phyloP scores from a whole-genome alignment of 1,140 invertebrate species.

The Frieseomelitta varia region DNA sequence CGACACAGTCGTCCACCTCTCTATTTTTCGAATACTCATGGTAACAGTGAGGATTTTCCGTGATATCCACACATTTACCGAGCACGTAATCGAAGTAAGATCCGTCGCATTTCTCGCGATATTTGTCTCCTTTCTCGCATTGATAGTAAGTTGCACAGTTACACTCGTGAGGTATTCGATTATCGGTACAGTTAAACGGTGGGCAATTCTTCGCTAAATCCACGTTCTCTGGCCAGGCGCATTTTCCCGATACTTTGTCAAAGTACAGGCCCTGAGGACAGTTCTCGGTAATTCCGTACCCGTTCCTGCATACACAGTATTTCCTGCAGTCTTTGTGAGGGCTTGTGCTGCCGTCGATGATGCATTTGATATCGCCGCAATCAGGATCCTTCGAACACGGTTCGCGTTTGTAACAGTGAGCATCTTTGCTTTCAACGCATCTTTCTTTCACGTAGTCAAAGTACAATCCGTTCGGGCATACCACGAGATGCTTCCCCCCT shows the following conservation, averaged over 20 bases:
- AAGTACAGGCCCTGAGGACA: not conserved
- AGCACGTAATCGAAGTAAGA: not conserved
- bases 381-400: too few relatives aligned
- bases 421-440: slow-evolving; percentile 70
- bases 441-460: slow-evolving; percentile 82
- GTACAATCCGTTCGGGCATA: slow-evolving; percentile 78
- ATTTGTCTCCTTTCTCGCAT: not conserved
- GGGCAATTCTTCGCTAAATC: not conserved
- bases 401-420: not conserved
- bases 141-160: not conserved
- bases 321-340: not conserved
- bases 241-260: not conserved
- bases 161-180: not conserved
- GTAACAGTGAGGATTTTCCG: not conserved
- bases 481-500: slow-evolving; percentile 79
- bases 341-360: too few relatives aligned
- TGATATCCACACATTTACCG: too few relatives aligned
- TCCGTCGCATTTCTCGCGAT: not conserved
- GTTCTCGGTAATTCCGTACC: too few relatives aligned
- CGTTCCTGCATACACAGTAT: not conserved
- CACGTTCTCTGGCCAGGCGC: not conserved
- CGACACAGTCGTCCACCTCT: too few relatives aligned
- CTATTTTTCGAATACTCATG: not conserved
- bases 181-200: not conserved
- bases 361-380: too few relatives aligned